Evolutionary conservation across 30 jellyfish, hydroid and myxozoan genomes (phyloP), one percentile per base, ranked within the genome.

Genomic region (Turritopsis rubra): DNA sequence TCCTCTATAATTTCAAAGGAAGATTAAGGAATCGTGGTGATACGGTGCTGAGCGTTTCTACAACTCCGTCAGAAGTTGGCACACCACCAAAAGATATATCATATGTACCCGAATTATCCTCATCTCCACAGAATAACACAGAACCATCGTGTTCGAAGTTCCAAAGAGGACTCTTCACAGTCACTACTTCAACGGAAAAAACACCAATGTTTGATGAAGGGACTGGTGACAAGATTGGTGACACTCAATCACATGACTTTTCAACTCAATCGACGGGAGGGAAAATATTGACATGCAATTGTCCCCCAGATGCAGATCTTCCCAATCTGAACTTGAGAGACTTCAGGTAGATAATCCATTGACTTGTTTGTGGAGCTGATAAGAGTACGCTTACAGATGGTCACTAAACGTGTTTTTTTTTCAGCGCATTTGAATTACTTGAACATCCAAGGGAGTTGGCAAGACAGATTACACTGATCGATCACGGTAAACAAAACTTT

Each of bases 281-380:
- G 17, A 82, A 87, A 66, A 86, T 86, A 8, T 76, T 24, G 29
- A 85, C 89, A 16, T 93, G 99, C 77, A 96, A 88, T 23, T 93
- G 99, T 86, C 96, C 99, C 16, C 99, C 99, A 1, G 99, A 93
- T 83, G 99, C 99, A 8, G 97, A 88, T 54, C 83, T 93, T 16
- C 95, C 94, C 28, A 85, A 93, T 75, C 66, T 93, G 24, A 93
- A 93, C 52, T 68, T 96, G 52, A 73, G 95, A 29, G 99, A 93
- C 52, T 93, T 93, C 89, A 91, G 97, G 97, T 91, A 66, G 73
- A 19, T 73, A 5, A 41, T 41, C 60, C 60, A 41, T 41, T 41
- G 13, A 41, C 9, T 41, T 5, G 60, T 41, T 41, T 41, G 60
- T 41, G 60, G 60, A 41, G n/a, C n/a, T n/a, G n/a, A n/a, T n/a